phyloP scores from a whole-genome alignment of 2,113 vertebrate species.

The Anguilla rostrata region DNA sequence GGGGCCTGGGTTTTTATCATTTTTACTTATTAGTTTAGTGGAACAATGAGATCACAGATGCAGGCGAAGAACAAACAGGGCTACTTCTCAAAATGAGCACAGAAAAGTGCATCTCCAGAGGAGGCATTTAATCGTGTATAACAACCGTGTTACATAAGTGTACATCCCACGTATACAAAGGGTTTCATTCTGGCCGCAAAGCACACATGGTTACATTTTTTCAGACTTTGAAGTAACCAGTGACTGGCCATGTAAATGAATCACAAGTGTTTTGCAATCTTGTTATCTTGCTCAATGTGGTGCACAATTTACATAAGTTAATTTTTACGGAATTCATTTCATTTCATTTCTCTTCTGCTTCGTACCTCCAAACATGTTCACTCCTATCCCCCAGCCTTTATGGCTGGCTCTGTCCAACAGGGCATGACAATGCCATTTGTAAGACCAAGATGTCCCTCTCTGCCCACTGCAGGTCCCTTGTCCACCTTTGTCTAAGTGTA shows the following conservation, averaged over 20 bases:
- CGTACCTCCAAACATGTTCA: neutral
- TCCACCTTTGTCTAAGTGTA: constrained; percentile 9
- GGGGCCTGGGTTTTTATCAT: neutral
- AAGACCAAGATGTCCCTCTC: constrained; percentile 1
- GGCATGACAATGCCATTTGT: neutral
- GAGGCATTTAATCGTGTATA: neutral
- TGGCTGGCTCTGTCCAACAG: neutral
- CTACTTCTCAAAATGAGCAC: neutral
- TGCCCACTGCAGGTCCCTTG: neutral
- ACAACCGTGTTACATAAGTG: neutral
- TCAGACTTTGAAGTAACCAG: neutral
- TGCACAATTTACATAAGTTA: neutral
- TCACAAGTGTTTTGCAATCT: neutral
- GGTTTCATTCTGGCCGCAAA: neutral
- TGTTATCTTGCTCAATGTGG: neutral
- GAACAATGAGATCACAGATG: neutral
- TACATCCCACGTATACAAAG: neutral
- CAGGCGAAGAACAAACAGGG: neutral
- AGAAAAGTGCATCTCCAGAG: neutral
- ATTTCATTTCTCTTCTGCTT: neutral
- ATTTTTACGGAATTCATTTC: too few relatives aligned
- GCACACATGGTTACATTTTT: neutral
- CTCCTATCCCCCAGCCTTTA: neutral
- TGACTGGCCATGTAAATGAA: neutral
- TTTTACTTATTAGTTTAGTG: neutral